Conservation (phyloP, 2,797 vertebrate species). For the Sparidentex hasta region DNA sequence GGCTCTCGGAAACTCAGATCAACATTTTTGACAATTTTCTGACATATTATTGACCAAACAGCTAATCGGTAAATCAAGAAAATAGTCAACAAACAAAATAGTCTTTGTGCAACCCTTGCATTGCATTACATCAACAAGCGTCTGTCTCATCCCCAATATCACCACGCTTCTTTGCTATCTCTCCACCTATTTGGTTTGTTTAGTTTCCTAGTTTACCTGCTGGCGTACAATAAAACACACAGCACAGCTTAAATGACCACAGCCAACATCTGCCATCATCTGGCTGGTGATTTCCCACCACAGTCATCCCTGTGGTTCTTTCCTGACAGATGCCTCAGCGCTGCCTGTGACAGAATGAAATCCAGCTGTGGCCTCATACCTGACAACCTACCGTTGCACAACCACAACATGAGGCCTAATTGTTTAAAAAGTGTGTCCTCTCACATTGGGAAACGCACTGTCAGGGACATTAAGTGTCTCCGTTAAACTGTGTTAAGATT, state of each 20-base stretch:
- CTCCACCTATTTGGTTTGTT: background rate
- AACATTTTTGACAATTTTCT: no score
- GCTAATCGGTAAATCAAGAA: no score
- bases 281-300: conserved; percentile 37
- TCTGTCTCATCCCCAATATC: background rate
- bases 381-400: conserved; percentile 29
- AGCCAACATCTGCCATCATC: conserved; percentile 43
- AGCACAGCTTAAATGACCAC: background rate
- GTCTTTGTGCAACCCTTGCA: background rate
- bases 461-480: conserved; percentile 7
- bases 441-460: background rate
- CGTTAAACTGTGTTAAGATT: background rate
- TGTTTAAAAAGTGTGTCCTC: conserved; percentile 34
- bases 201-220: background rate
- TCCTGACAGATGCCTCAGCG: conserved; percentile 39
- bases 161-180: background rate
- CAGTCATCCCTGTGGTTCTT: conserved; percentile 29
- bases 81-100: no score
- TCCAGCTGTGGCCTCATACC: conserved; percentile 52
- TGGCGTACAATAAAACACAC: no score
- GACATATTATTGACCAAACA: no score
- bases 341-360: conserved; percentile 30
- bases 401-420: background rate
- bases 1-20: no score
- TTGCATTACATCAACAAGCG: conserved; percentile 13